phyloP scores from a whole-genome alignment of 2,797 vertebrate species.

The Alca torda region DNA sequence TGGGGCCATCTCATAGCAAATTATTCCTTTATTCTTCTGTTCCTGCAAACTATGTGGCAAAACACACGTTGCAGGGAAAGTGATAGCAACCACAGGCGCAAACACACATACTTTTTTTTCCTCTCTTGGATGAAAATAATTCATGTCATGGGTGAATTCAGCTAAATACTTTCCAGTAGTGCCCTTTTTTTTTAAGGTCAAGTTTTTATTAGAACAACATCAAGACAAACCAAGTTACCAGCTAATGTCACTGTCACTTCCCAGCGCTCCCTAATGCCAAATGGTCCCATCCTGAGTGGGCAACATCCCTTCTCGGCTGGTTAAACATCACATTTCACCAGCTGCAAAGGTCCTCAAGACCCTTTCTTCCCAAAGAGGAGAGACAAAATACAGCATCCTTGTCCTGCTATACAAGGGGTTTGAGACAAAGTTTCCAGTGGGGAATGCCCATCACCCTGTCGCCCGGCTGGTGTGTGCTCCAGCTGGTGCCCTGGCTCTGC shows the following conservation, averaged over 20 bases:
- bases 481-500: background rate
- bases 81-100: background rate
- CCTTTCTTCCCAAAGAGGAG: background rate
- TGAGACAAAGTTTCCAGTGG: background rate
- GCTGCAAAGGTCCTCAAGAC: background rate
- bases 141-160: background rate
- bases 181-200: background rate
- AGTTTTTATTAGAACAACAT: background rate
- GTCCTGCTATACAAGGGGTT: background rate
- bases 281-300: fast-evolving
- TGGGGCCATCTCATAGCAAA: background rate
- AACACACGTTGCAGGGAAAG: background rate
- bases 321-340: background rate
- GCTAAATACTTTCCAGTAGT: background rate
- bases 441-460: fast-evolving
- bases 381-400: background rate
- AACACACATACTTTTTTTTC: background rate
- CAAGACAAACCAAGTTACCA: background rate
- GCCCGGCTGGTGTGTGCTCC: fast-evolving
- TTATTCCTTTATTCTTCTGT: background rate
- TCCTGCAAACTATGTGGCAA: background rate
- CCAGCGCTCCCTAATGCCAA: background rate
- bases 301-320: fast-evolving
- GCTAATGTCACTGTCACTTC: background rate
- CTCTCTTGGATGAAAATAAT: background rate